phyloP scores from a whole-genome alignment of 2,797 vertebrate species.

The Dendrocincla tyrannina region DNA sequence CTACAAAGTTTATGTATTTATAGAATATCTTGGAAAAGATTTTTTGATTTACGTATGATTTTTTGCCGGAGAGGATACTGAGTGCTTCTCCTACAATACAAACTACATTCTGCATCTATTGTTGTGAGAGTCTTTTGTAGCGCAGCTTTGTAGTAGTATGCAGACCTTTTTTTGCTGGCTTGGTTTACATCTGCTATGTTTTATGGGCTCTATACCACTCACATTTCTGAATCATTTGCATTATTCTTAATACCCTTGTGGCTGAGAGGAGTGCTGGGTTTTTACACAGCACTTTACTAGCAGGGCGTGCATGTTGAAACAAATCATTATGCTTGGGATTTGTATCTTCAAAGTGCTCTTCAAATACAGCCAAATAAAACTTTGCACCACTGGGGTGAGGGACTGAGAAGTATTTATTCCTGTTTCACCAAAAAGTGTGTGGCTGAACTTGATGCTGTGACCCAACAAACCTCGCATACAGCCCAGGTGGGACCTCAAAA shows the following conservation, averaged over 20 bases:
- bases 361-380: neutral
- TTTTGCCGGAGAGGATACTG: neutral
- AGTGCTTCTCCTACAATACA: neutral
- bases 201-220: neutral
- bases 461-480: neutral
- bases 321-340: neutral
- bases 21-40: neutral
- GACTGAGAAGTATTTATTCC: neutral
- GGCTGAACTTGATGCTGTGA: rapidly evolving
- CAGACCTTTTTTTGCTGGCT: neutral
- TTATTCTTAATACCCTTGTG: neutral
- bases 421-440: neutral
- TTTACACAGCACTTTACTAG: neutral
- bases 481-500: neutral
- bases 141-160: neutral
- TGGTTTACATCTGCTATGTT: neutral
- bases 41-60: neutral
- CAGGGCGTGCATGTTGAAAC: neutral
- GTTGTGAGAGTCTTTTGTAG: neutral
- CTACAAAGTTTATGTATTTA: neutral
- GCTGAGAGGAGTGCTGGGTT: neutral
- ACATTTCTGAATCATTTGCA: neutral
- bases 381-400: neutral
- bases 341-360: neutral
- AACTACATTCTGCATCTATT: neutral